These are phyloP conservation scores for Acrocephalus scirpaceus DNA, from an alignment of 2,797 vertebrate genomes.

Conservation along the genomic window DNA sequence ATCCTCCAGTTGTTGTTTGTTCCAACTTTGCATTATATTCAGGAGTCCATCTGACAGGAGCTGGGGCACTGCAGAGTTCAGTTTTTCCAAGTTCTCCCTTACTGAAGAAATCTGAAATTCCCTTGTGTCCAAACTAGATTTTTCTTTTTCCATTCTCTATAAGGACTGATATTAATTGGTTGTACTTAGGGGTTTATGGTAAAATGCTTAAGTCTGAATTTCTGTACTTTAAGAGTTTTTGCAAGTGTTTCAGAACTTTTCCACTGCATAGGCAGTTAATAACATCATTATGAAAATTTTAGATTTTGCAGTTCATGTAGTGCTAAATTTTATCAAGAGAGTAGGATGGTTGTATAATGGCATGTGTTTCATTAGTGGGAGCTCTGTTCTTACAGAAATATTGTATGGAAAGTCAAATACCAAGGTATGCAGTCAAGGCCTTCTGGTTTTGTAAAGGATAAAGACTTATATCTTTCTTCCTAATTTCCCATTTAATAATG, in stretches of 20 bases:
- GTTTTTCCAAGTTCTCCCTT: background rate
- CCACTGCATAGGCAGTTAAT: background rate
- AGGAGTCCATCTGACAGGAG: background rate
- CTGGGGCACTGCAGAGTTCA: background rate
- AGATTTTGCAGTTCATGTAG: background rate
- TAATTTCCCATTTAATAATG: constrained; percentile 32
- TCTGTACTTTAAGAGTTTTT: background rate
- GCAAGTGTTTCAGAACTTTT: background rate
- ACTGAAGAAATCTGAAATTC: background rate
- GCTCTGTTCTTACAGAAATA: background rate
- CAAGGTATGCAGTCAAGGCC: background rate
- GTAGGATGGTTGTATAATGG: background rate
- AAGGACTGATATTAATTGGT: background rate
- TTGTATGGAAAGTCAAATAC: background rate
- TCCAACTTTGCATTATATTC: background rate
- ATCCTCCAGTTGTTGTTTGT: background rate
- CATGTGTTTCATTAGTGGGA: background rate
- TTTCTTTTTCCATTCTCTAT: background rate
- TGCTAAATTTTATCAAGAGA: background rate
- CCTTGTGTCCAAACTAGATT: background rate
- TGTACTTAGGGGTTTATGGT: background rate
- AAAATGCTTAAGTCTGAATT: background rate
- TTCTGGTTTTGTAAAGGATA: background rate
- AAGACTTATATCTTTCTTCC: constrained; percentile 16
- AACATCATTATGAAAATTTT: background rate